phyloP scores from a whole-genome alignment of 2,113 vertebrate species.

The Gymnogyps californianus region DNA sequence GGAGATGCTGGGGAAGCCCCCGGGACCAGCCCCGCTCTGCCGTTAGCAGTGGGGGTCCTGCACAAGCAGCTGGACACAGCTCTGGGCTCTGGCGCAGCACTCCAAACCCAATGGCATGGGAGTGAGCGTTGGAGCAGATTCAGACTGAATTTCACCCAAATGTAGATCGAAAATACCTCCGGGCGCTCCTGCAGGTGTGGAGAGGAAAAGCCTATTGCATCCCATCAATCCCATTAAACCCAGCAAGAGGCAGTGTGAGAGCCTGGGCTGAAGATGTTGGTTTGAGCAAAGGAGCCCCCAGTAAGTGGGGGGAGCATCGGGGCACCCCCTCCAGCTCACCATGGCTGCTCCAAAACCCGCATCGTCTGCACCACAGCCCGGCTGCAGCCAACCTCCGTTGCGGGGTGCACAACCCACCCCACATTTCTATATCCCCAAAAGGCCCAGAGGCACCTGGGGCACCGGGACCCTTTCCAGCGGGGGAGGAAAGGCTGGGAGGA shows the following conservation, averaged over 20 bases:
- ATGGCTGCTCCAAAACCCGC: neutral
- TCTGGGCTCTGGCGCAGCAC: neutral
- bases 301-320: rapidly evolving
- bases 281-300: neutral
- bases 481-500: neutral
- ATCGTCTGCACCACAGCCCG: neutral
- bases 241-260: neutral
- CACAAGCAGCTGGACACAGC: neutral
- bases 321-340: neutral
- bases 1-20: neutral
- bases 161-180: neutral
- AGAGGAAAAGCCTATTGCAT: neutral
- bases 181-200: neutral
- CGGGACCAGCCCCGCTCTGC: rapidly evolving
- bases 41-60: rapidly evolving
- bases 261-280: neutral
- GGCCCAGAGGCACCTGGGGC: neutral
- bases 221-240: neutral
- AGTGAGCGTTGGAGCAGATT: neutral
- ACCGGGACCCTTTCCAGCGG: neutral
- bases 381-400: rapidly evolving
- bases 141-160: neutral
- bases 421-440: neutral
- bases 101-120: rapidly evolving
- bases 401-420: neutral